Percentiles rank a stretch among this genome's conserved stretches.
phyloP scores from a whole-genome alignment of 2,113 vertebrate genomes.

The Chaetops frenatus region DNA sequence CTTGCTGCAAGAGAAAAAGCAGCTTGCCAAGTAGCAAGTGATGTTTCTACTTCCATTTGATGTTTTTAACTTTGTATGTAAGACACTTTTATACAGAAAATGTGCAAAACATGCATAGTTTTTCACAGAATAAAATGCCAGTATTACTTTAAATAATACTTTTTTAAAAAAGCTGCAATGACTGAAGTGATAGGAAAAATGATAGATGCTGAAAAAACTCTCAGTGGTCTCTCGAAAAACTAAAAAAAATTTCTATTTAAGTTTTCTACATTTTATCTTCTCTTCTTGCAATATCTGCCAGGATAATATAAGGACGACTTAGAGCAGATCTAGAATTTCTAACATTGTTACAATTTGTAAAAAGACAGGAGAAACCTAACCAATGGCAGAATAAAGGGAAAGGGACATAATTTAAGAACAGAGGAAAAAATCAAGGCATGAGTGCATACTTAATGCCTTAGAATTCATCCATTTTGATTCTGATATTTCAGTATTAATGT shows the following conservation, averaged over 20 bases:
- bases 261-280: not conserved
- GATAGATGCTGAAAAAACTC: not conserved
- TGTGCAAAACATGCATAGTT: not conserved
- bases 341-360: not conserved
- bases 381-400: not conserved
- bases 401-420: not conserved
- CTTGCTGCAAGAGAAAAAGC: not conserved
- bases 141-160: not conserved
- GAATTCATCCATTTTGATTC: not conserved
- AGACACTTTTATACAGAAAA: not conserved
- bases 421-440: not conserved
- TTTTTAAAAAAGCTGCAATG: not conserved
- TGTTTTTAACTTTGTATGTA: not conserved
- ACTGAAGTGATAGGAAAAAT: not conserved
- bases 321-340: not conserved
- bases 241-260: not conserved
- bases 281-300: not conserved
- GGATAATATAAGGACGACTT: not conserved
- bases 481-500: not conserved
- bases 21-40: not conserved
- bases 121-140: not conserved
- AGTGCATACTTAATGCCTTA: not conserved
- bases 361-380: not conserved
- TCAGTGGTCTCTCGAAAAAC: not conserved
- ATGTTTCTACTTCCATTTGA: not conserved